Evolutionary conservation across 2,113 vertebrate species (phyloP), one percentile per base, ranked within the genome.

Genomic region (Datnioides undecimradiatus): DNA sequence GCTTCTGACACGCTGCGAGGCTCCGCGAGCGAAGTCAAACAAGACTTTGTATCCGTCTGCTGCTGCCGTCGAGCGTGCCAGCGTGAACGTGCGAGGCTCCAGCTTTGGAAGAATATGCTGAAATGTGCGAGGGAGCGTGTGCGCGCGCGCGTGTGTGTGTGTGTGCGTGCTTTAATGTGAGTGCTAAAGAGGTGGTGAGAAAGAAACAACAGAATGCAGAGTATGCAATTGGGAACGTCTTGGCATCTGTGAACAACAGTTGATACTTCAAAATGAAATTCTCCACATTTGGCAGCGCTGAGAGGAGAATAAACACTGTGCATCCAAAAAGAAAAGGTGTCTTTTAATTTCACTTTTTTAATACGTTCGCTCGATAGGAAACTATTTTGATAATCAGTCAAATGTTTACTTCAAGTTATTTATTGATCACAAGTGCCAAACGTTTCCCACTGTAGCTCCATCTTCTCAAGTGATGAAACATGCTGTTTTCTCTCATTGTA

Each of bases 91-190:
- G 49, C 10, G 8, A 57, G 46, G 68, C 72, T 49, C 9, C 73
- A 23, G 70, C 82, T 82, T 66, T 52, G 60, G 67, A 54, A 33
- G 36, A 86, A 89, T 62, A 80, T 82, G 80, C 29, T 73, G 17
- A 34, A 69, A 23, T 29, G 33, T 62, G 46, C 64, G 54, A 59
- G 46, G 64, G 54, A 59, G 63, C 49, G 41, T 16, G 60, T 16
- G 6, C 27, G 17, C 36, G 31, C 27, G 54, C 29, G 46, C 33
- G 62, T 52, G 41, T 66, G 73, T 25, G 36, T 43, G 57, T 69
- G 27, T 58, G 49, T 55, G n/a, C 17, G 36, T 54, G 27, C 31
- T 59, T 78, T 58, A 41, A 9, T 59, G 73, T 21, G 19, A 46
- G 34, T 31, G 69, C 75, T 58, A 49, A 73, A 77, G 54, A 80